These are phyloP conservation scores for Teleiodes luculella DNA, from an alignment of 2,888 invertebrate genomes.

Conservation along the genomic window DNA sequence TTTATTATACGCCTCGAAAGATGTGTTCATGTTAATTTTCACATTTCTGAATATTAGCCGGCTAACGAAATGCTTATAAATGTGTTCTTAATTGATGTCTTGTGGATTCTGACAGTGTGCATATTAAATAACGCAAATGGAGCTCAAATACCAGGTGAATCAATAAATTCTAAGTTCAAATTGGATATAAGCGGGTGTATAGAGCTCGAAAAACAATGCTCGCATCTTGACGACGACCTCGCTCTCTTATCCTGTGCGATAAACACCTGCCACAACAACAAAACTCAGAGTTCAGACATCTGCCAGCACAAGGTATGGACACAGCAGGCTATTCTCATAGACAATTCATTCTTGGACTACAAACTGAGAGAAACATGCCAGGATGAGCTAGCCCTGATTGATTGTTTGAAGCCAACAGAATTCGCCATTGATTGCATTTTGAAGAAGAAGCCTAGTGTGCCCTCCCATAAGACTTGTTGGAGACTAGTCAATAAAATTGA, in stretches of 20 bases:
- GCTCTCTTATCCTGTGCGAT: constrained; percentile 60
- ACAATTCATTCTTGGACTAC: constrained; percentile 51
- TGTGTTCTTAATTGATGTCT: constrained; percentile 33
- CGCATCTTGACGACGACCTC: constrained; percentile 61
- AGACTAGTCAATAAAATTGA: constrained; percentile 64
- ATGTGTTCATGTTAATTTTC: no score
- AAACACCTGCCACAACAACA: constrained; percentile 56
- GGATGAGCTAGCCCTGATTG: constrained; percentile 51
- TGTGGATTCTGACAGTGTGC: constrained; percentile 37
- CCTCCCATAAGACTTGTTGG: constrained; percentile 58
- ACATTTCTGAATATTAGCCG: constrained; percentile 22
- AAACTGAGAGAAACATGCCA: constrained; percentile 60
- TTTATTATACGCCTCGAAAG: no score
- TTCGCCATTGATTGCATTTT: constrained; percentile 62
- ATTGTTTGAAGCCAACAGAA: constrained; percentile 52
- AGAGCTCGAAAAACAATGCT: constrained; percentile 62
- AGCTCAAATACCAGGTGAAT: constrained; percentile 42
- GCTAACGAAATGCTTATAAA: constrained; percentile 53
- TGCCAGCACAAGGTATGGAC: constrained; percentile 71
- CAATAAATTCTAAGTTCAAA: constrained; percentile 45
- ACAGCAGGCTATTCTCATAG: constrained; percentile 56
- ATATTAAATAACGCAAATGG: constrained; percentile 37
- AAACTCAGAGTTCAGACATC: constrained; percentile 47
- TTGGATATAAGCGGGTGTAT: constrained; percentile 58
- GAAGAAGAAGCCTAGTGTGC: constrained; percentile 60